phyloP scores from a whole-genome alignment of 2,888 invertebrate species.

The Patella depressa region DNA sequence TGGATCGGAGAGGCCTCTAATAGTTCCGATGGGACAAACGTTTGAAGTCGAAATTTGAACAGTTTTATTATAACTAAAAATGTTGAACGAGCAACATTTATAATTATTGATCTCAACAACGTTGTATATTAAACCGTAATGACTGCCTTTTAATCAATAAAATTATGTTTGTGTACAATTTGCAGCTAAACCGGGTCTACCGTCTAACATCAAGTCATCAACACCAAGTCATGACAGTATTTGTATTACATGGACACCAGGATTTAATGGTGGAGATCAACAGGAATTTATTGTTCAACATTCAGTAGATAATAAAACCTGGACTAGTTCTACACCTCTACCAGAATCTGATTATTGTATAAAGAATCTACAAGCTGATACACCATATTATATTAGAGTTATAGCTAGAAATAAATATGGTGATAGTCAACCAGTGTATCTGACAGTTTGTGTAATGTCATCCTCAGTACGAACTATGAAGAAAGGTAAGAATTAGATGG shows the following conservation, averaged over 20 bases:
- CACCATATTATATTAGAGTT: slow-evolving; percentile 1
- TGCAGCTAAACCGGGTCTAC: background rate
- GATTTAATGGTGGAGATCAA: background rate
- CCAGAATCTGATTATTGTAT: slow-evolving; percentile 3
- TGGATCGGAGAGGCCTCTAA: too few relatives aligned
- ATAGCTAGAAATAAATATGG: slow-evolving; percentile 10
- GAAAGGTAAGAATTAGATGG: too few relatives aligned
- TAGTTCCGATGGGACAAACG: too few relatives aligned
- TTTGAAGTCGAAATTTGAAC: too few relatives aligned
- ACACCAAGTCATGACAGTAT: background rate
- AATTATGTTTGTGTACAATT: too few relatives aligned
- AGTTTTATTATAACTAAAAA: too few relatives aligned
- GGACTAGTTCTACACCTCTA: background rate
- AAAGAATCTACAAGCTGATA: background rate
- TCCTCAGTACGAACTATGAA: too few relatives aligned
- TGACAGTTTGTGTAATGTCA: too few relatives aligned
- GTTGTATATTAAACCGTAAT: too few relatives aligned
- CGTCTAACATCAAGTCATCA: background rate
- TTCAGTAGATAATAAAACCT: slow-evolving; percentile 1
- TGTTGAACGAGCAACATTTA: too few relatives aligned
- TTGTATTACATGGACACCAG: background rate
- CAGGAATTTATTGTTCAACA: background rate
- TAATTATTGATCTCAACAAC: too few relatives aligned
- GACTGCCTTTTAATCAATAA: too few relatives aligned
- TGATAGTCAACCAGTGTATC: background rate